Percentiles rank a stretch among this genome's conserved stretches.
Conservation (phyloP, 2,888 invertebrate species). For the Myopa testacea region DNA sequence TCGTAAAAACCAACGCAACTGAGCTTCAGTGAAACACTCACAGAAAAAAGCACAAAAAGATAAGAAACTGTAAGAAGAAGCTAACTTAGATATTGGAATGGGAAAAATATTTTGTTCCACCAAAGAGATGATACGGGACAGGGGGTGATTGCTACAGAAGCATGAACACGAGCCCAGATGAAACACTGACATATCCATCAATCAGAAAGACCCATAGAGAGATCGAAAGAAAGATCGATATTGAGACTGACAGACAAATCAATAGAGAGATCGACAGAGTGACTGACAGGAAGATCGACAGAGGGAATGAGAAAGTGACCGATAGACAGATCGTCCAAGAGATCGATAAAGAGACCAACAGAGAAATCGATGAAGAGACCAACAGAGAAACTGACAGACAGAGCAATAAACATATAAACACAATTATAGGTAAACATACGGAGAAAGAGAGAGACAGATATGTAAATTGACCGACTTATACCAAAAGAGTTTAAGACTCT, state of each 20-base stretch:
- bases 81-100: slow-evolving; percentile 26
- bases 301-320: too few relatives aligned
- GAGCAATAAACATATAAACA: neutral
- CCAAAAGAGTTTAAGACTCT: too few relatives aligned
- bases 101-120: neutral
- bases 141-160: too few relatives aligned
- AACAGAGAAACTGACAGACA: neutral
- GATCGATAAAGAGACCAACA: neutral
- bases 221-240: too few relatives aligned
- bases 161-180: neutral
- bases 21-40: neutral
- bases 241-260: too few relatives aligned
- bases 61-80: neutral
- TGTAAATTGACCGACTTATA: too few relatives aligned
- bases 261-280: neutral
- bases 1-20: slow-evolving; percentile 32
- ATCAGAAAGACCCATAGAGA: slow-evolving; percentile 11
- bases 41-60: neutral
- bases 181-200: neutral
- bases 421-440: too few relatives aligned
- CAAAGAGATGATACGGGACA: too few relatives aligned
- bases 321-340: neutral
- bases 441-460: too few relatives aligned
- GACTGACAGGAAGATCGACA: too few relatives aligned
- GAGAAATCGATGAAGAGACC: neutral